Evolutionary conservation across 2,888 invertebrate genomes (phyloP), one percentile per base, ranked within the genome.

Genomic region (Ferrisia virgata): DNA sequence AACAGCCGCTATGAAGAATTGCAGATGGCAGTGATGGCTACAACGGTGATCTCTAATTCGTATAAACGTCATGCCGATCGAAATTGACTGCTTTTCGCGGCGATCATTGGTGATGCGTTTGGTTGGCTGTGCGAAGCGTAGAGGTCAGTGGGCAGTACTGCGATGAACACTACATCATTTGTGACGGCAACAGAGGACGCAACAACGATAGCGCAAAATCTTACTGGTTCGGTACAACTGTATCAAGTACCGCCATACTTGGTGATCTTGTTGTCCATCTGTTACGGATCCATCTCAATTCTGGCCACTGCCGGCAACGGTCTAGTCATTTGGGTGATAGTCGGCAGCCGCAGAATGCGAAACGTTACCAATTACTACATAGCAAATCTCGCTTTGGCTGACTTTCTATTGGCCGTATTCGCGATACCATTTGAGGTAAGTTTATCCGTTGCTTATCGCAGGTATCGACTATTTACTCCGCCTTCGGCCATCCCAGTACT

Each of bases 291-390:
- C 76, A 95, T 96, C 88, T 95, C 95, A 25, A 91, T 95, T 31
- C 89, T 95, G 86, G 94, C 95, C 0, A 93, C 96, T 43, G 91
- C 94, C 13, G 96, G 96, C 0, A 96, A 96, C 88, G 91, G 92
- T 25, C 91, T 95, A n/a, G 95, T 96, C 33, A 94, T 96, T 88
- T 93, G 94, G 93, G 93, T 95, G 84, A 94, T 96, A 28, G 92
- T 92, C 47, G 94, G 94, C 22, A 94, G 93, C 81, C 90, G 92
- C 25, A 91, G 93, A 86, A 95, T 95, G 95, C 92, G 94, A 87
- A 94, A 93, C 86, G 94, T 94, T 86, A 96, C 95, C 76, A 95
- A 95, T 89, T 94, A 94, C 89, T 95, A 94, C 89, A 95, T 96
- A 79, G 94, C 94, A 18, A 96, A 96, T 89, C 90, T 96, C 88